Evolutionary conservation across 2,113 vertebrate genomes (phyloP).

Genomic region (Heliornis fulica): DNA sequence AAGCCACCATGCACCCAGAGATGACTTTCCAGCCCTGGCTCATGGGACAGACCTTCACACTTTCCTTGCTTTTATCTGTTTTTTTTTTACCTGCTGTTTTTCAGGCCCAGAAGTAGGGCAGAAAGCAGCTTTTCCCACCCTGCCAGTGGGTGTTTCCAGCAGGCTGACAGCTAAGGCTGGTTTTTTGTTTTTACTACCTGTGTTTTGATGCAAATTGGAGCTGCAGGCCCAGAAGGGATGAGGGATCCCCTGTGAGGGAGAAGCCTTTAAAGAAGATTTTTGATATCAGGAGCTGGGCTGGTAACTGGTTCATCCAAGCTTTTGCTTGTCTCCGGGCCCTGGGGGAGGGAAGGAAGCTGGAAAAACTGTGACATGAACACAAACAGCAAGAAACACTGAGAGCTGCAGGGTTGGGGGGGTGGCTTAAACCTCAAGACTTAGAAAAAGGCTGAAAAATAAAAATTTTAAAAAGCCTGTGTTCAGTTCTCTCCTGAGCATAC

Average conservation of each 20-base stretch:
- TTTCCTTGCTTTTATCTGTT: background rate
- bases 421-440: background rate
- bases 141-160: background rate
- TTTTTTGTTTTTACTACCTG: background rate
- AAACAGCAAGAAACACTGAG: background rate
- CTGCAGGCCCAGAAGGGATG: background rate
- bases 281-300: background rate
- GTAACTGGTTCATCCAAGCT: background rate
- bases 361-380: background rate
- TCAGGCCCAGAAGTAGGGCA: background rate
- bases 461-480: no score
- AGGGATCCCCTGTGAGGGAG: background rate
- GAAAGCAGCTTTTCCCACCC: rapidly evolving
- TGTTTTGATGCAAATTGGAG: background rate
- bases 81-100: background rate
- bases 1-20: rapidly evolving
- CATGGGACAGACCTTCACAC: rapidly evolving
- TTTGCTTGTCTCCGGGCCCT: background rate
- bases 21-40: rapidly evolving
- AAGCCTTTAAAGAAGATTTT: background rate
- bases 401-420: background rate
- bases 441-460: background rate
- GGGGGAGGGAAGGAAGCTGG: background rate
- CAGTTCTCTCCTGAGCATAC: background rate
- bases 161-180: background rate